phyloP scores from a whole-genome alignment of 2,888 invertebrate genomes.

The Cantharis nigra region DNA sequence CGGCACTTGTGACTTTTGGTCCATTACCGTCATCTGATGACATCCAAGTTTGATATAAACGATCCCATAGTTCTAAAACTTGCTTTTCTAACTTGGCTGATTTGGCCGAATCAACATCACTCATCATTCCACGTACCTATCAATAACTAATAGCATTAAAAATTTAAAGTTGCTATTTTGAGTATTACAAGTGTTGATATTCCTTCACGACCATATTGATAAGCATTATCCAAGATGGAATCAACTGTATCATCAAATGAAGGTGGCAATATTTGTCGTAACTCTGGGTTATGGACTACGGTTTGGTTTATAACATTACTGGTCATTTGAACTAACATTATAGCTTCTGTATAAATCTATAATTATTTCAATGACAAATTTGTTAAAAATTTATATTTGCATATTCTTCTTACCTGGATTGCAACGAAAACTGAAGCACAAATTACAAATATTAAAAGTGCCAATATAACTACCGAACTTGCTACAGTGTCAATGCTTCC shows the following conservation, averaged over 20 bases:
- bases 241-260: constrained; percentile 85
- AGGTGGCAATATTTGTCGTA: constrained; percentile 81
- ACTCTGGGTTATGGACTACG: constrained; percentile 85
- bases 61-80: constrained; percentile 90
- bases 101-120: constrained; percentile 79
- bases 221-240: constrained; percentile 90
- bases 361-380: not conserved
- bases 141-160: not conserved
- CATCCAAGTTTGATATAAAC: constrained; percentile 91
- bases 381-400: not conserved
- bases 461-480: constrained; percentile 82
- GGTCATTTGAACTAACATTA: constrained; percentile 86
- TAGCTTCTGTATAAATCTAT: constrained; percentile 92
- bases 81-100: constrained; percentile 84
- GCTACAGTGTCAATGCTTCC: constrained; percentile 85
- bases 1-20: constrained; percentile 74
- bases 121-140: constrained; percentile 78
- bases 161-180: not conserved
- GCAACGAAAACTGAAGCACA: constrained; percentile 82
- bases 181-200: constrained; percentile 77
- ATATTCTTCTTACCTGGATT: constrained; percentile 68
- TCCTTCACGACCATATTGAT: constrained; percentile 88
- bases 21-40: constrained; percentile 68
- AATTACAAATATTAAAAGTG: constrained; percentile 78
- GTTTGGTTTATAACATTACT: constrained; percentile 89